A percentile compares a stretch with the other conserved stretches of the same genome.
Conservation (phyloP, 2,888 invertebrate species). For the Clistopyga incitator region DNA sequence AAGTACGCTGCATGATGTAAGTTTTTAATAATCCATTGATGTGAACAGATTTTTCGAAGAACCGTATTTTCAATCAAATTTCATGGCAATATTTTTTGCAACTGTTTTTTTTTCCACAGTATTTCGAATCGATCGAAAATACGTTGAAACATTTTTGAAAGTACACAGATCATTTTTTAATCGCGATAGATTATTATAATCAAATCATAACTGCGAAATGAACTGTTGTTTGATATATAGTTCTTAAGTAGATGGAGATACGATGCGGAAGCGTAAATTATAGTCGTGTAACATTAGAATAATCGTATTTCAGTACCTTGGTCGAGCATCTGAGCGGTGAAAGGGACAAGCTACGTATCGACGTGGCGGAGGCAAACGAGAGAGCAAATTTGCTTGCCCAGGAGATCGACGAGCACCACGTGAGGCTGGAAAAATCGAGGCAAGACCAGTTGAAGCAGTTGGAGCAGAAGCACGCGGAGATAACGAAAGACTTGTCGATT, state of each 20-base stretch:
- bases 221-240: background rate
- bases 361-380: conserved; percentile 93
- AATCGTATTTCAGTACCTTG: conserved; percentile 80
- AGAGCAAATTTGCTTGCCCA: conserved; percentile 93
- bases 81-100: too few species aligned
- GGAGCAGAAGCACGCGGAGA: conserved; percentile 92
- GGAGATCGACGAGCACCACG: conserved; percentile 96
- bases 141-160: too few species aligned
- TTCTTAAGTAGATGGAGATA: background rate
- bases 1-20: conserved; percentile 87
- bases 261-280: background rate
- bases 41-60: too few species aligned
- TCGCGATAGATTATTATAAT: too few species aligned
- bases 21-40: too few species aligned
- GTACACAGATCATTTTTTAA: too few species aligned
- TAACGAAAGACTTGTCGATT: conserved; percentile 89
- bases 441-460: conserved; percentile 88
- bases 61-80: too few species aligned
- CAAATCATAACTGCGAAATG: background rate
- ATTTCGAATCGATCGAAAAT: too few species aligned
- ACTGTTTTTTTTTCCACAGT: too few species aligned
- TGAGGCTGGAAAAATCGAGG: conserved; percentile 91
- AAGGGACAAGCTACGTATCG: conserved; percentile 91
- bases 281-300: background rate
- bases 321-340: conserved; percentile 90